Evolutionary conservation across 2,113 vertebrate species (phyloP).

Genomic region (Saguinus imperator): DNA sequence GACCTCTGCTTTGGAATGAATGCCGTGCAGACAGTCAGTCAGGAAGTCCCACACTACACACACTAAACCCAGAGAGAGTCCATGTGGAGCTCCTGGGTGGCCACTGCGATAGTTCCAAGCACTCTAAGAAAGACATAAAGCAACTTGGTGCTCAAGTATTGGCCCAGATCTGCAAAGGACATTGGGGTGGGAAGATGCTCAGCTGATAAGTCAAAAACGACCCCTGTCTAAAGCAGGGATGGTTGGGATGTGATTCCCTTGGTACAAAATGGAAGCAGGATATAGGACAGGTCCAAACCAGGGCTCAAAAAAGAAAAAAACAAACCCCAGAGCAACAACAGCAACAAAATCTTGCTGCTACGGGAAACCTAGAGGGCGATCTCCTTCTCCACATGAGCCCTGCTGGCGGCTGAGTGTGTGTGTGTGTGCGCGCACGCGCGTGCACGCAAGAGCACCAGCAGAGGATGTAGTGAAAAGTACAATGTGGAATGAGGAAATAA

Average conservation of each 20-base stretch:
- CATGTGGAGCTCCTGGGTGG: background rate
- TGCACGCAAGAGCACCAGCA: too few species aligned
- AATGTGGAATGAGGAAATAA: background rate
- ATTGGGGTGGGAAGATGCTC: background rate
- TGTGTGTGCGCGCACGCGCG: too few species aligned
- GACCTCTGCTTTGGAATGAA: background rate
- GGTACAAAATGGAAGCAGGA: background rate
- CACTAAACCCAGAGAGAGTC: background rate
- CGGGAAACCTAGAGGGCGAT: background rate
- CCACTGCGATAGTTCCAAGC: background rate
- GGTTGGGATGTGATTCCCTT: background rate
- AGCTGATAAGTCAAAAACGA: background rate
- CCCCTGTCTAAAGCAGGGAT: background rate
- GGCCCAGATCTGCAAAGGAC: background rate
- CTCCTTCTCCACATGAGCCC: too few species aligned
- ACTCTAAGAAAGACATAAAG: background rate
- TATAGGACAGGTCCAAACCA: background rate
- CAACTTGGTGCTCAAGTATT: background rate
- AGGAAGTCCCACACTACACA: background rate
- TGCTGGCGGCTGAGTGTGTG: background rate
- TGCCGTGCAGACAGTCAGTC: background rate
- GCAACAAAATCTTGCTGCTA: background rate
- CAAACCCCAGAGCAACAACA: background rate
- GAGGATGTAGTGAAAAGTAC: background rate
- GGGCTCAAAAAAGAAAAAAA: too few species aligned